Percentiles rank a stretch among this genome's conserved stretches.
phyloP scores from a whole-genome alignment of 2,888 invertebrate genomes.

The Polydrusus tereticollis region DNA sequence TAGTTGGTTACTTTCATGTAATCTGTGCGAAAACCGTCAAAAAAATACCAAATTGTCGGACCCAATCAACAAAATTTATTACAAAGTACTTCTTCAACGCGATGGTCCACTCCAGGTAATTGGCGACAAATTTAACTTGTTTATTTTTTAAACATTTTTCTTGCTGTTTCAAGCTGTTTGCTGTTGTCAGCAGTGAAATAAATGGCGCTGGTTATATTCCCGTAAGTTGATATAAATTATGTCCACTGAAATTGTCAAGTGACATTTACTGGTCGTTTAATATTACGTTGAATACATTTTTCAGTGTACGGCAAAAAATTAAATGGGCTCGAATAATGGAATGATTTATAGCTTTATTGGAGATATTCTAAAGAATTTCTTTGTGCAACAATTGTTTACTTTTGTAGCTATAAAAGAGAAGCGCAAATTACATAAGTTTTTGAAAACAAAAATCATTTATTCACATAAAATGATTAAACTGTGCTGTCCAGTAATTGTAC shows the following conservation, averaged over 20 bases:
- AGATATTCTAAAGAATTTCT: background rate
- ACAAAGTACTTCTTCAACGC: constrained; percentile 45
- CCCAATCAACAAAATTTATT: constrained; percentile 53
- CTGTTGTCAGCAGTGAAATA: constrained; percentile 41
- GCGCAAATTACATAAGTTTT: too few species aligned
- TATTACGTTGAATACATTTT: constrained; percentile 41
- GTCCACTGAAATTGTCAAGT: constrained; percentile 42
- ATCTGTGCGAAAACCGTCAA: background rate
- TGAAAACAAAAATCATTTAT: too few species aligned
- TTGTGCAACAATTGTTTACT: background rate
- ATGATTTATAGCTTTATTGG: constrained; percentile 10
- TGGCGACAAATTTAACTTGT: constrained; percentile 52
- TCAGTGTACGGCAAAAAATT: constrained; percentile 14
- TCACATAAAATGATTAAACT: too few species aligned
- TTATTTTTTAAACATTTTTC: constrained; percentile 41
- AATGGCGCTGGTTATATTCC: constrained; percentile 45
- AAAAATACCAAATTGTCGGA: constrained; percentile 16
- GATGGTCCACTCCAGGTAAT: constrained; percentile 49
- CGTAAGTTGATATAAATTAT: constrained; percentile 47
- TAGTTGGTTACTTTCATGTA: too few species aligned
- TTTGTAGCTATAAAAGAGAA: background rate
- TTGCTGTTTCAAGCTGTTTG: constrained; percentile 30
- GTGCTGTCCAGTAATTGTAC: too few species aligned
- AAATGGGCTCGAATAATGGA: background rate
- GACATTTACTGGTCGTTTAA: constrained; percentile 47